These are phyloP conservation scores for Philotrypesis tridentata DNA, from an alignment of 1,140 invertebrate species.

Conservation along the genomic window DNA sequence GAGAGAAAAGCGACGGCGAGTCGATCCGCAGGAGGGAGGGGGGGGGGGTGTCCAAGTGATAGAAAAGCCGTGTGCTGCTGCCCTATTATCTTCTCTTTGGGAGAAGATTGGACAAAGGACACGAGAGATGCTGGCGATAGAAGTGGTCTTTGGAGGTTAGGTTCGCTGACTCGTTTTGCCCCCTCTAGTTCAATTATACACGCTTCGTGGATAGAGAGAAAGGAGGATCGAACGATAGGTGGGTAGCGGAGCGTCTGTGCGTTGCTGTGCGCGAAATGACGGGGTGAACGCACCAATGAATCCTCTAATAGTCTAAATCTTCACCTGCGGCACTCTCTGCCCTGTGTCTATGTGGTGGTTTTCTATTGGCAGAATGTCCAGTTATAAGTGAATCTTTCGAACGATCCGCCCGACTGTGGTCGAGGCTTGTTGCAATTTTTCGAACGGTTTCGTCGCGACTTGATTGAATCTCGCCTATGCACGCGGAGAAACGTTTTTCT, in stretches of 20 bases:
- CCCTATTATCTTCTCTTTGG: conserved; percentile 40
- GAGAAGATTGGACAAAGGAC: not conserved
- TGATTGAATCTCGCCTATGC: too few species aligned
- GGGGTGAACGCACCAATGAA: not conserved
- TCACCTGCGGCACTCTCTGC: not conserved
- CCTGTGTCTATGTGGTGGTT: not conserved
- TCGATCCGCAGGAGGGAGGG: too few species aligned
- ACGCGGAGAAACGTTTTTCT: not conserved
- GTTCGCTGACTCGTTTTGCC: not conserved
- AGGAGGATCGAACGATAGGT: not conserved
- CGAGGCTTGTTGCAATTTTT: not conserved
- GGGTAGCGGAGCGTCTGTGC: not conserved
- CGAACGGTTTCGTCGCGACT: not conserved
- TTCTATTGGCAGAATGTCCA: not conserved
- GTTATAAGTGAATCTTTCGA: not conserved
- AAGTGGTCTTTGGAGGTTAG: conserved; percentile 1
- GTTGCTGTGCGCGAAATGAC: not conserved
- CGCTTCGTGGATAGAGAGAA: not conserved
- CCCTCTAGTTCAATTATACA: conserved; percentile 16
- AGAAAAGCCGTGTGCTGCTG: not conserved
- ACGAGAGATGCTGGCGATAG: not conserved
- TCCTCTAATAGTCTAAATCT: not conserved
- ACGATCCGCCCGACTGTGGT: not conserved
- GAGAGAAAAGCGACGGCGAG: not conserved
- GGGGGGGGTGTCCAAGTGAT: not conserved